phyloP scores from a whole-genome alignment of 2,888 invertebrate species.

The Mactromeris polynyma region DNA sequence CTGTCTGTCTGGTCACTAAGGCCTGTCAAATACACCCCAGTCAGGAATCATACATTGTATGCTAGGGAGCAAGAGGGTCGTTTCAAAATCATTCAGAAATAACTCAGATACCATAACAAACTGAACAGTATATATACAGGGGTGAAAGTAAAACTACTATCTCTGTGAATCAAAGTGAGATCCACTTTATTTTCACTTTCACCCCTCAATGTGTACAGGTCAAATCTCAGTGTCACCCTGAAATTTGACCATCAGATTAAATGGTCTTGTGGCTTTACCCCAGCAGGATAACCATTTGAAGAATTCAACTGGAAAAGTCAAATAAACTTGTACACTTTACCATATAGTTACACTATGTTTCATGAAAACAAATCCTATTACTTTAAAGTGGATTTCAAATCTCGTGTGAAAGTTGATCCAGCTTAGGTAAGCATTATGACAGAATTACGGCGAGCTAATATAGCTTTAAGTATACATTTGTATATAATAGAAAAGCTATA shows the following conservation, averaged over 20 bases:
- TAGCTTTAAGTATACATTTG: background rate
- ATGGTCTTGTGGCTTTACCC: background rate
- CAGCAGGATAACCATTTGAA: background rate
- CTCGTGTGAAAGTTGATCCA: background rate
- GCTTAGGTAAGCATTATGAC: background rate
- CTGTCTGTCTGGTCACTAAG: no score
- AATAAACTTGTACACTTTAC: conserved; percentile 11
- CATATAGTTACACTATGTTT: background rate
- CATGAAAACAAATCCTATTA: background rate
- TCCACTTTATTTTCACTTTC: no score
- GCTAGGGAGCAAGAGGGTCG: no score
- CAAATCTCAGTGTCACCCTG: conserved; percentile 21
- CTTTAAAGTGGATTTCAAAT: background rate
- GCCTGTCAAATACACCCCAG: no score
- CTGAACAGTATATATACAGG: no score
- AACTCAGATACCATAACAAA: no score
- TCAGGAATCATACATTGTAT: no score
- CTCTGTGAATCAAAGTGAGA: no score
- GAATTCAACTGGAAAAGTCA: conserved; percentile 35
- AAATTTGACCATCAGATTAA: conserved; percentile 6
- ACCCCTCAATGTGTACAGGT: background rate
- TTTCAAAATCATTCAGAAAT: no score
- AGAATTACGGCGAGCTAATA: background rate
- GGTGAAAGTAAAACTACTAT: no score
- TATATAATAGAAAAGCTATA: background rate